A percentile compares a stretch with the other conserved stretches of the same genome.
Conservation (phyloP, 2,888 invertebrate genomes). For the Octodonta nipae region DNA sequence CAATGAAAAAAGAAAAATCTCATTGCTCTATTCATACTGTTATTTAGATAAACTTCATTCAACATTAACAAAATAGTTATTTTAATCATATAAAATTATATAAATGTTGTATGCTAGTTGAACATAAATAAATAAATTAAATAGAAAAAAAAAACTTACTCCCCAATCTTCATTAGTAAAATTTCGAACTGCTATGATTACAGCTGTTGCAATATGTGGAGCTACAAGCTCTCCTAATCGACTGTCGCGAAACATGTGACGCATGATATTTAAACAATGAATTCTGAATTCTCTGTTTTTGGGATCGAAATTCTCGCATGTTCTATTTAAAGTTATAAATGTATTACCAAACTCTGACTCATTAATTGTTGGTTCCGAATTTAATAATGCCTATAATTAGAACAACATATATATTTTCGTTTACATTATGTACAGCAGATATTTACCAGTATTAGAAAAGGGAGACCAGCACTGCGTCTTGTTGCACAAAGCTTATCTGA, state of each 20-base stretch:
- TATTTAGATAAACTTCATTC: too few relatives aligned
- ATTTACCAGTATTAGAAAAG: slow-evolving; percentile 72
- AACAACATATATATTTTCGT: too few relatives aligned
- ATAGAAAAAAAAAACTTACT: slow-evolving; percentile 41
- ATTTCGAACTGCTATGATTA: slow-evolving; percentile 59
- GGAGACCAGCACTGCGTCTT: slow-evolving; percentile 84
- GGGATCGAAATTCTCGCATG: slow-evolving; percentile 29
- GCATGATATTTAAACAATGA: slow-evolving; percentile 76
- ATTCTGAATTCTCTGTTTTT: slow-evolving; percentile 42
- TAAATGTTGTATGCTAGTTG: neutral
- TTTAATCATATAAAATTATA: neutral
- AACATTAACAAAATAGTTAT: neutral
- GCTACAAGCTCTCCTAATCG: slow-evolving; percentile 59
- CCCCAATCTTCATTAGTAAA: slow-evolving; percentile 66
- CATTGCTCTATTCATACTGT: too few relatives aligned
- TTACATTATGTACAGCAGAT: too few relatives aligned
- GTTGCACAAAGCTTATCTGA: slow-evolving; percentile 59
- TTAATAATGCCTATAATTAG: slow-evolving; percentile 57
- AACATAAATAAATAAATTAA: slow-evolving; percentile 3
- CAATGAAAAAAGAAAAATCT: too few relatives aligned
- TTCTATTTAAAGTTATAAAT: slow-evolving; percentile 41
- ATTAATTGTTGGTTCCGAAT: slow-evolving; percentile 47
- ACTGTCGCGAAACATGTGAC: slow-evolving; percentile 66
- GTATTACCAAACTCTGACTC: slow-evolving; percentile 28
- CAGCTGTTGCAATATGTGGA: slow-evolving; percentile 53